phyloP scores from a whole-genome alignment of 2,888 invertebrate genomes.

The Plusia festucae region DNA sequence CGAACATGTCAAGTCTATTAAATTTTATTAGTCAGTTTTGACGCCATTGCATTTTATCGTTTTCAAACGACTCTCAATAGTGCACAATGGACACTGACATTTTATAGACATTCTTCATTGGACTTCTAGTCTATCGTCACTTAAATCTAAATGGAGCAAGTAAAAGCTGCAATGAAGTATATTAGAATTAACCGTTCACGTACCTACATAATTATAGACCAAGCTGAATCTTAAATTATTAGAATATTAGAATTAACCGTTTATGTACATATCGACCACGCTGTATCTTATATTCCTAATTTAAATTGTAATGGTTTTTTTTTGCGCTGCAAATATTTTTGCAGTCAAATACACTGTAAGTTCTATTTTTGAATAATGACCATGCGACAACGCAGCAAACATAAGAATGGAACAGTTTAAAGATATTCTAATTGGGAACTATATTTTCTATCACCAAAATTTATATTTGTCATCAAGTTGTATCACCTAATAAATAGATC shows the following conservation, averaged over 20 bases:
- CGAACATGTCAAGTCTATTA: slow-evolving; percentile 23
- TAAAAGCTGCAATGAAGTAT: background rate
- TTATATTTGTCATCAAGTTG: too few relatives aligned
- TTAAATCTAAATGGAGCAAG: background rate
- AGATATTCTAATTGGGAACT: too few relatives aligned
- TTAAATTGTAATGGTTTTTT: too few relatives aligned
- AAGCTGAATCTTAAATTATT: too few relatives aligned
- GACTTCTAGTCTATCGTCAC: slow-evolving; percentile 9
- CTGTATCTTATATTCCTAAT: background rate
- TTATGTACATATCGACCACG: too few relatives aligned
- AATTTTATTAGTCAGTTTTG: slow-evolving; percentile 42
- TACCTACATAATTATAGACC: background rate
- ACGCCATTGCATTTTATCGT: slow-evolving; percentile 38
- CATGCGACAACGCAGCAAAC: background rate
- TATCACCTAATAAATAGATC: too few relatives aligned
- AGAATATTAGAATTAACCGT: too few relatives aligned
- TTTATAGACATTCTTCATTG: slow-evolving; percentile 46
- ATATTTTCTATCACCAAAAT: too few relatives aligned
- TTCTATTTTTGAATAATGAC: background rate
- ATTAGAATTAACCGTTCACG: background rate
- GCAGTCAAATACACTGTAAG: too few relatives aligned
- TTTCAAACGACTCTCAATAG: slow-evolving; percentile 37
- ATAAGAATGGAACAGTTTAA: background rate
- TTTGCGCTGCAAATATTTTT: too few relatives aligned
- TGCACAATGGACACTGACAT: slow-evolving; percentile 30